These are phyloP conservation scores for Hipposideros armiger DNA, from an alignment of 2,113 vertebrate species.

Conservation along the genomic window DNA sequence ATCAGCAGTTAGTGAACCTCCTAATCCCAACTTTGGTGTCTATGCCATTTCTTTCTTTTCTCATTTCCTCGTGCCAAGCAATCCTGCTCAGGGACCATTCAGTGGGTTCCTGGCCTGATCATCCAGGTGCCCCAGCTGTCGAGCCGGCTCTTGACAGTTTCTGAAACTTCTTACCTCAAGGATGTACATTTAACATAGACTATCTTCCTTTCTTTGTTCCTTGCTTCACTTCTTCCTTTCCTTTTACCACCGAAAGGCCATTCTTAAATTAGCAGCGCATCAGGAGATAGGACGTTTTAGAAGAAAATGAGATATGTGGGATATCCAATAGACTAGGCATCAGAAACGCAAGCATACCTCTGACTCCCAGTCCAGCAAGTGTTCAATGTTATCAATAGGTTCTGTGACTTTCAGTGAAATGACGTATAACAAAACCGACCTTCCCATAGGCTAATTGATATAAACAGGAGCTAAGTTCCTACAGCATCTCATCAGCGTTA, in stretches of 20 bases:
- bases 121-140: no score
- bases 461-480: neutral
- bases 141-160: neutral
- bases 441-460: neutral
- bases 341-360: neutral
- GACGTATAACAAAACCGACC: neutral
- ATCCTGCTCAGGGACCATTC: no score
- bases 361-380: neutral
- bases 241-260: neutral
- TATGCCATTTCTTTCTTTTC: no score
- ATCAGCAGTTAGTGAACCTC: no score
- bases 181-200: neutral
- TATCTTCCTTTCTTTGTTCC: neutral
- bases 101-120: no score
- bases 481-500: neutral
- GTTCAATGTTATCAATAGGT: neutral
- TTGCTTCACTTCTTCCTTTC: neutral
- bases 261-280: neutral
- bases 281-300: neutral
- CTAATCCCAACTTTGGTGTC: no score
- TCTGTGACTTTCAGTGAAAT: neutral
- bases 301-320: neutral
- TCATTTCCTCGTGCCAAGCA: no score
- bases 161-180: slow-evolving; percentile 2
- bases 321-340: neutral